These are phyloP conservation scores for Agrotis segetum DNA, from an alignment of 2,888 invertebrate species.

Conservation along the genomic window DNA sequence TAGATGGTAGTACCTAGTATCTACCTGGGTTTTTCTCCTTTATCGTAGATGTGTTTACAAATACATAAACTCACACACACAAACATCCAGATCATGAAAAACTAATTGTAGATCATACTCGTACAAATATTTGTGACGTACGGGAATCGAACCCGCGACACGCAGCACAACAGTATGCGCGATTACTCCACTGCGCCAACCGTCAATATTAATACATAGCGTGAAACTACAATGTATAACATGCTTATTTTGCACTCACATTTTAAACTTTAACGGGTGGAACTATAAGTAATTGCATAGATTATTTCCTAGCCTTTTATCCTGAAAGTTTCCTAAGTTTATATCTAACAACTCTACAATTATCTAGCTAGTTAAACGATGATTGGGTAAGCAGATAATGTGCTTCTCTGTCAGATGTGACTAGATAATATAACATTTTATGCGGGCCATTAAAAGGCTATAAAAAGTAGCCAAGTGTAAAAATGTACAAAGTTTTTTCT, in stretches of 20 bases:
- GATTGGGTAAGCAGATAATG: constrained; percentile 34
- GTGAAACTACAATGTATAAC: neutral
- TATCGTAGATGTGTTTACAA: too few species aligned
- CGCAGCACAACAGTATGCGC: too few species aligned
- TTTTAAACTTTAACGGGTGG: neutral
- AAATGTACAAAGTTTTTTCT: constrained; percentile 22
- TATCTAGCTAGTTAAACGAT: constrained; percentile 17
- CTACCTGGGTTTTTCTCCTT: too few species aligned
- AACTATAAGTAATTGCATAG: neutral
- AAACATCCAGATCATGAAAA: too few species aligned
- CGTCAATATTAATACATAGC: too few species aligned
- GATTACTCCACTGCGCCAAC: too few species aligned
- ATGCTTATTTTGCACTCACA: neutral
- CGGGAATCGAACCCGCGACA: too few species aligned
- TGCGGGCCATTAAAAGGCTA: constrained; percentile 46
- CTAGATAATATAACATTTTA: constrained; percentile 40
- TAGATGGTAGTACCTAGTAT: too few species aligned
- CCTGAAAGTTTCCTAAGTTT: neutral
- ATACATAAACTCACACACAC: too few species aligned
- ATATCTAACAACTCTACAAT: constrained; percentile 17
- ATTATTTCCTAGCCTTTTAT: neutral
- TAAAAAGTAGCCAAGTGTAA: constrained; percentile 43
- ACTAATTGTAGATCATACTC: too few species aligned
- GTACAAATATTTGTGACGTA: too few species aligned
- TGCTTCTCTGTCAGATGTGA: constrained; percentile 29